A percentile compares a stretch with the other conserved stretches of the same genome.
phyloP scores from a whole-genome alignment of 1,140 invertebrate species.

The Heliothis subflexa region DNA sequence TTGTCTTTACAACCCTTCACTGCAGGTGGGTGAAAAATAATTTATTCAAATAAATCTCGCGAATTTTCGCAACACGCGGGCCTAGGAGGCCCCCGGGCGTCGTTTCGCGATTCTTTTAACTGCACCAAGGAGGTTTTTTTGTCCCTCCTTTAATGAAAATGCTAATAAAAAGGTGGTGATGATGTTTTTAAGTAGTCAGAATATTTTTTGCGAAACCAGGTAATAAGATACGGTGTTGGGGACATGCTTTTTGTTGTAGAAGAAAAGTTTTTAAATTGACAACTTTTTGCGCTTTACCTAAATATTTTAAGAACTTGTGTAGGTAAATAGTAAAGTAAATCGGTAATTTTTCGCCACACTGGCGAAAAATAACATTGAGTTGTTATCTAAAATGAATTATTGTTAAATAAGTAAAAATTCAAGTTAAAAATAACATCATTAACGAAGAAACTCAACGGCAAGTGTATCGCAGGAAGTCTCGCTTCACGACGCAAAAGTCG shows the following conservation, averaged over 20 bases:
- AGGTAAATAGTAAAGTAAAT: too few species aligned
- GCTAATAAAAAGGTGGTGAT: conserved; percentile 62
- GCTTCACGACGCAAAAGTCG: conserved; percentile 49
- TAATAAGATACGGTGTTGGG: conserved; percentile 1
- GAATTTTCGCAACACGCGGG: conserved; percentile 70
- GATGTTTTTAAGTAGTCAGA: conserved; percentile 47
- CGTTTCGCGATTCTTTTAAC: conserved; percentile 80
- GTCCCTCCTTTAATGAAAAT: conserved; percentile 74
- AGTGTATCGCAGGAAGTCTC: conserved; percentile 52
- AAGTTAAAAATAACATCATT: conserved; percentile 47
- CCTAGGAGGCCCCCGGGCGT: conserved; percentile 74
- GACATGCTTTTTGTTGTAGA: conserved; percentile 18
- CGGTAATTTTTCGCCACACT: too few species aligned
- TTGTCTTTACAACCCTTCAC: conserved; percentile 76
- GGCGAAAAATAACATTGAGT: too few species aligned
- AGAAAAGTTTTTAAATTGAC: conserved; percentile 19
- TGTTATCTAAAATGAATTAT: neutral
- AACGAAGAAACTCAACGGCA: conserved; percentile 43
- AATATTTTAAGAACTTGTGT: neutral
- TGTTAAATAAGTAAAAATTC: neutral
- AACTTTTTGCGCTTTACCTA: neutral
- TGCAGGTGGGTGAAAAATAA: conserved; percentile 79
- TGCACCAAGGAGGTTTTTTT: conserved; percentile 77
- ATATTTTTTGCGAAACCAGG: conserved; percentile 21
- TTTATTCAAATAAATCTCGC: conserved; percentile 84